A percentile compares a stretch with the other conserved stretches of the same genome.
Conservation (phyloP, 1,140 invertebrate genomes). For the Drosophila tsacasi region DNA sequence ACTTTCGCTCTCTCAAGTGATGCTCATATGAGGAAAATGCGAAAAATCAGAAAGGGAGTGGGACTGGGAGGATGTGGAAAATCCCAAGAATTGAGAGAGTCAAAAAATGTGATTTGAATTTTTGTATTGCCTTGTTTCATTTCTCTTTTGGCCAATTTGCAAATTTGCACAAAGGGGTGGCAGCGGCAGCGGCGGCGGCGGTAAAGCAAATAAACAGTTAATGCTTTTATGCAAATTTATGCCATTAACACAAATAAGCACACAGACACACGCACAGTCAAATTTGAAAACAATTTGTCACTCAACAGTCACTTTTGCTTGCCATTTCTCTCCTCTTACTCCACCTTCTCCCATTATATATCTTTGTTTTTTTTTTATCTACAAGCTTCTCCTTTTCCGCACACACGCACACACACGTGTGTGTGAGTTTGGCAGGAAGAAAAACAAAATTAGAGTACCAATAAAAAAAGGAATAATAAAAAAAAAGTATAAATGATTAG, state of each 20-base stretch:
- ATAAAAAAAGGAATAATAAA: not conserved
- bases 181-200: constrained; percentile 21
- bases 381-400: constrained; percentile 25
- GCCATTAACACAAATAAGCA: constrained; percentile 83
- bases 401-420: constrained; percentile 17
- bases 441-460: constrained; percentile 67
- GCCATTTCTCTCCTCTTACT: constrained; percentile 21
- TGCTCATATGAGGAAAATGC: constrained; percentile 35
- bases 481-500: not conserved
- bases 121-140: constrained; percentile 40
- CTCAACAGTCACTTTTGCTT: constrained; percentile 78
- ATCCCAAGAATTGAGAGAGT: constrained; percentile 23
- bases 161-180: constrained; percentile 71
- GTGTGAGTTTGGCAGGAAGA: constrained; percentile 41
- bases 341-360: constrained; percentile 4
- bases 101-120: constrained; percentile 74
- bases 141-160: constrained; percentile 77
- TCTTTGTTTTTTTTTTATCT: constrained; percentile 20
- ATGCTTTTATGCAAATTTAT: constrained; percentile 84
- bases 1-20: constrained; percentile 37
- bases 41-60: not conserved
- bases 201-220: constrained; percentile 83
- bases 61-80: not conserved
- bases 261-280: constrained; percentile 29
- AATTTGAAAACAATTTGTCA: constrained; percentile 84